Evolutionary conservation across 2,888 invertebrate genomes (phyloP), one percentile per base, ranked within the genome.

Genomic region (Halictus quadricinctus): DNA sequence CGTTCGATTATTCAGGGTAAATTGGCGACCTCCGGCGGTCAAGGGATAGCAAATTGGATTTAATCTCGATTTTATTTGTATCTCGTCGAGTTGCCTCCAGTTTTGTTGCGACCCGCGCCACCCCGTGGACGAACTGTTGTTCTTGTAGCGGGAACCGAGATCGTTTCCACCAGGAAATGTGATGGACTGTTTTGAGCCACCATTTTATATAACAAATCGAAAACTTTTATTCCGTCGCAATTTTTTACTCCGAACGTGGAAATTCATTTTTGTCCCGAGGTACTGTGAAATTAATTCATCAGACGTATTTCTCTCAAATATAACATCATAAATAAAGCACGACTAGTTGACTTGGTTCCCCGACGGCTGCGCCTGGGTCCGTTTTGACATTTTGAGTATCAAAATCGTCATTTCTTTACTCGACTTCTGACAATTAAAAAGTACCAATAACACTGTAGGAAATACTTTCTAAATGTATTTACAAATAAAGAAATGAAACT

Each of bases 1-100:
- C 60, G 64, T 66, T 48, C 64, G 73, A 73, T 73, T 73, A 73
- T 73, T 70, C 73, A 48, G 10, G 72, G 36, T 48, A 50, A 73
- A 72, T 29, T 25, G 46, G 29, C 25, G 29, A 29, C 72, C 50
- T 54, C 36, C 50, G 50, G 73, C 18, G 50, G 73, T 50, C 50
- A 21, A 50, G 36, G 36, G 70, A 43, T 41, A 41, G 70, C 70
- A 41, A 70, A 70, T 43, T 70, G 43, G 43, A 43, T 43, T 70
- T 70, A 69, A 70, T 70, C 41, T 70, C 21, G 43, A 70, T 70
- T 43, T 70, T 41, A 70, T 69, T 69, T 69, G 64, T 64, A 64
- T 64, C 64, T 64, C 64, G 64, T 15, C 64, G 64, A 15, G 29
- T 29, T 29, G 18, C 64, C 29, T 18, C 5, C 70, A n/a, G 70